Evolutionary conservation across 2,113 vertebrate genomes (phyloP).

Genomic region (Columbina picui): DNA sequence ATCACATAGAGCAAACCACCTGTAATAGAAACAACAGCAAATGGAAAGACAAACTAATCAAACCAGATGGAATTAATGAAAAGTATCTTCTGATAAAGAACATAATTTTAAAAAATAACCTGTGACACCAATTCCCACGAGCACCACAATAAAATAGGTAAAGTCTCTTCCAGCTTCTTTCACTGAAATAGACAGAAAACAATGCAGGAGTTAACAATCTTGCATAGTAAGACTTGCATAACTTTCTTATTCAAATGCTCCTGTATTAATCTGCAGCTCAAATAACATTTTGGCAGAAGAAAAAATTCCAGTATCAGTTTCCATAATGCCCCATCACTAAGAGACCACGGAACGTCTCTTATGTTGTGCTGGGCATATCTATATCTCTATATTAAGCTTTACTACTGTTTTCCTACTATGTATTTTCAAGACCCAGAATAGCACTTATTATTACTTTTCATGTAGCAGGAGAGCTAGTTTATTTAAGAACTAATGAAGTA

Average conservation of each 20-base stretch:
- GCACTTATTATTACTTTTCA: neutral
- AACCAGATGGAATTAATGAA: neutral
- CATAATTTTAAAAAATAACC: conserved; percentile 75
- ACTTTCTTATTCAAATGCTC: neutral
- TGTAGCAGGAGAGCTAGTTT: neutral
- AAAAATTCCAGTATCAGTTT: neutral
- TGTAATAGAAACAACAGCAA: conserved; percentile 69
- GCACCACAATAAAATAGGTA: conserved; percentile 89
- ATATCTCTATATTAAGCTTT: neutral
- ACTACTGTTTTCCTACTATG: neutral
- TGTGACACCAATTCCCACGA: conserved; percentile 90
- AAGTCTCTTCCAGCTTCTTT: conserved; percentile 92
- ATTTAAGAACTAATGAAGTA: neutral
- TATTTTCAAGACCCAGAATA: neutral
- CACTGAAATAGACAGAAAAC: conserved; percentile 78
- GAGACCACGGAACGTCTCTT: neutral
- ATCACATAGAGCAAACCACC: conserved; percentile 91
- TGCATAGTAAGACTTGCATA: neutral
- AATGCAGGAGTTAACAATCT: neutral
- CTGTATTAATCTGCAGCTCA: neutral
- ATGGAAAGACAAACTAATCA: neutral
- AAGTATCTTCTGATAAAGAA: neutral
- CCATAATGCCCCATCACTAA: neutral
- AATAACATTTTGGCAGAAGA: neutral
- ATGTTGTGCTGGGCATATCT: neutral